These are phyloP conservation scores for Pygoscelis antarcticus DNA, from an alignment of 2,113 vertebrate species.

Conservation along the genomic window DNA sequence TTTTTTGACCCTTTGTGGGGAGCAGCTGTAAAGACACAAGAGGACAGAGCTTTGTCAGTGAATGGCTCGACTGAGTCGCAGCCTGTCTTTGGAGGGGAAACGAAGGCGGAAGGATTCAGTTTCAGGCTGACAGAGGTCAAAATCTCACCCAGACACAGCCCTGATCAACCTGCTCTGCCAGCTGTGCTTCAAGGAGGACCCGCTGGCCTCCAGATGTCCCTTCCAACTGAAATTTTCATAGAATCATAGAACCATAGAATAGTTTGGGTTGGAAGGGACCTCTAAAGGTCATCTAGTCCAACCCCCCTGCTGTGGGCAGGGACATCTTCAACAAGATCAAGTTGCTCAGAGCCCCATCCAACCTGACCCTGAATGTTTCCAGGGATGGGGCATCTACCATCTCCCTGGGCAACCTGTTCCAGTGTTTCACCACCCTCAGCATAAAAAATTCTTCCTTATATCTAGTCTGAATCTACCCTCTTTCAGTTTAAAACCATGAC, in stretches of 20 bases:
- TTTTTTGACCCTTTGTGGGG: constrained; percentile 81
- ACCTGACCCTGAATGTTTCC: background rate
- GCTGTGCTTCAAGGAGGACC: background rate
- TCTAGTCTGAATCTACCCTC: background rate
- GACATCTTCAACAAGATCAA: background rate
- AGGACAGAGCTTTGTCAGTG: background rate
- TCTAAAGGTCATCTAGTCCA: background rate
- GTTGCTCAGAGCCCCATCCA: background rate
- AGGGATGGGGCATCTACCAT: background rate
- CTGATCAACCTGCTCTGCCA: background rate
- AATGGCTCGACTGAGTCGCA: background rate
- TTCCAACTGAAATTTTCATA: background rate
- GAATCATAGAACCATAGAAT: background rate
- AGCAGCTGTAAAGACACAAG: constrained; percentile 80
- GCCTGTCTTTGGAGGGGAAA: background rate
- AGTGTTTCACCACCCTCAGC: background rate
- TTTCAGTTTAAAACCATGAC: background rate
- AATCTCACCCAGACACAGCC: background rate
- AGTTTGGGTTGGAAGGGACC: background rate
- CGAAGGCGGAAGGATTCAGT: background rate
- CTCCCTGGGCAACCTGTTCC: background rate
- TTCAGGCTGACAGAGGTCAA: background rate
- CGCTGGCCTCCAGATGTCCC: background rate
- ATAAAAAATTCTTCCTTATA: background rate
- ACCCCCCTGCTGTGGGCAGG: background rate